phyloP scores from a whole-genome alignment of 2,113 vertebrate species.

The Otis tarda region DNA sequence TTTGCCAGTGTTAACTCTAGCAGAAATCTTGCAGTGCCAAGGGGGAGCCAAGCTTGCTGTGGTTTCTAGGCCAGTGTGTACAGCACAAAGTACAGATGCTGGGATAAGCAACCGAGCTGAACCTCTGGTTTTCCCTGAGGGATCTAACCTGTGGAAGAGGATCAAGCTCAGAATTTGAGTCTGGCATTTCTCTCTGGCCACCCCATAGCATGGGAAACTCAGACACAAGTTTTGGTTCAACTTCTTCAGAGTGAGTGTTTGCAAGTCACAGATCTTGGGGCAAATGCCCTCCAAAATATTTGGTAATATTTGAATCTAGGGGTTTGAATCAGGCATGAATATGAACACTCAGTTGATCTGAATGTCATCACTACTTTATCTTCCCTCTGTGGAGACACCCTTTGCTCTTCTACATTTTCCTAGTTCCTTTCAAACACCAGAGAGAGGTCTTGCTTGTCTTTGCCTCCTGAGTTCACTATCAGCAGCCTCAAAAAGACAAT shows the following conservation, averaged over 20 bases:
- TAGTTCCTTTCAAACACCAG: not conserved
- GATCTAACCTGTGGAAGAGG: not conserved
- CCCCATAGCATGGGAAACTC: not conserved
- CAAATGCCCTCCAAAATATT: not conserved
- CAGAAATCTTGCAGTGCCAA: slow-evolving; percentile 18
- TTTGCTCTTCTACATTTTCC: not conserved
- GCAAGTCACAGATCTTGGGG: fast-evolving
- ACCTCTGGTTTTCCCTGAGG: not conserved
- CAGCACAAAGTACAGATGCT: not conserved
- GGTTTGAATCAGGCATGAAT: not conserved
- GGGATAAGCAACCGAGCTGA: not conserved
- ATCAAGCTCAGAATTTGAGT: not conserved
- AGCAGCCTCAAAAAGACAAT: not conserved
- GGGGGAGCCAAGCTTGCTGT: not conserved
- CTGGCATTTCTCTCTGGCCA: slow-evolving; percentile 7
- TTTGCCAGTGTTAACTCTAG: slow-evolving; percentile 4
- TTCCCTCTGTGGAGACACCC: not conserved
- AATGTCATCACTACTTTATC: not conserved
- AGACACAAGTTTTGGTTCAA: not conserved
- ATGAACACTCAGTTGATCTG: not conserved
- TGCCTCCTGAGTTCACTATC: not conserved
- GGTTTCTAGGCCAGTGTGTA: not conserved
- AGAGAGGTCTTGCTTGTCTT: not conserved
- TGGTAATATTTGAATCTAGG: not conserved
- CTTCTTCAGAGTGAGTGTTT: not conserved